A percentile compares a stretch with the other conserved stretches of the same genome.
phyloP scores from a whole-genome alignment of 2,888 invertebrate species.

The Tenodera sinensis region DNA sequence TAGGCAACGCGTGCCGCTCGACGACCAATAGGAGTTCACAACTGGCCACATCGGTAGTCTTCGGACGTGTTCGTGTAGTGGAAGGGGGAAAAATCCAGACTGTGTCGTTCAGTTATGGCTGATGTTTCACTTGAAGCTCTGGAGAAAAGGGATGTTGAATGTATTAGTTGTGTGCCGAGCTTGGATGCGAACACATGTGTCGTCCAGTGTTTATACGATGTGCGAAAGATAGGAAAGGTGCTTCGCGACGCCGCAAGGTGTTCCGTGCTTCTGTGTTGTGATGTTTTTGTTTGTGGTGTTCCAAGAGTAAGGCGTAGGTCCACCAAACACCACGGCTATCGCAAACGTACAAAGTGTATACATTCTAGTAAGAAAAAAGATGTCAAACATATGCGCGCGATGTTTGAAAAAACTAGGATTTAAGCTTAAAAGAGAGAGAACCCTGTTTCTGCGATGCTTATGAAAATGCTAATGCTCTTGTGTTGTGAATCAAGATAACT shows the following conservation, averaged over 20 bases:
- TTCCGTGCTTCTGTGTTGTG: not conserved
- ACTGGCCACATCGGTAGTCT: constrained; percentile 4
- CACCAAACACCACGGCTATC: not conserved
- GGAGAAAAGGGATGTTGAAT: not conserved
- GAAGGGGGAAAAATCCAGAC: not conserved
- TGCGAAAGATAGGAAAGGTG: not conserved
- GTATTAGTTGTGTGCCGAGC: not conserved
- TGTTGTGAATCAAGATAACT: not conserved
- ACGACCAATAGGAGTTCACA: constrained; percentile 28
- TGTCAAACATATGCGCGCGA: not conserved
- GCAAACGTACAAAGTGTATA: not conserved
- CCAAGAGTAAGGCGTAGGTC: not conserved
- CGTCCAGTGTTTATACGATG: not conserved
- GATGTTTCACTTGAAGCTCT: not conserved
- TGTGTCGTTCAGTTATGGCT: constrained; percentile 8
- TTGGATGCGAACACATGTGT: not conserved
- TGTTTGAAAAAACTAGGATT: constrained; percentile 15
- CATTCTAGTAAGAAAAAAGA: not conserved
- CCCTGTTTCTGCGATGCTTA: not conserved
- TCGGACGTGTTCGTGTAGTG: constrained; percentile 19
- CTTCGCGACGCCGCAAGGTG: not conserved
- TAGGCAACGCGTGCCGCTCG: constrained; percentile 31
- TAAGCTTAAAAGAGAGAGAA: constrained; percentile 2
- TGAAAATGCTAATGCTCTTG: not conserved
- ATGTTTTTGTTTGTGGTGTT: not conserved